These are phyloP conservation scores for Bombus superbus DNA, from an alignment of 1,140 invertebrate genomes.

Conservation along the genomic window DNA sequence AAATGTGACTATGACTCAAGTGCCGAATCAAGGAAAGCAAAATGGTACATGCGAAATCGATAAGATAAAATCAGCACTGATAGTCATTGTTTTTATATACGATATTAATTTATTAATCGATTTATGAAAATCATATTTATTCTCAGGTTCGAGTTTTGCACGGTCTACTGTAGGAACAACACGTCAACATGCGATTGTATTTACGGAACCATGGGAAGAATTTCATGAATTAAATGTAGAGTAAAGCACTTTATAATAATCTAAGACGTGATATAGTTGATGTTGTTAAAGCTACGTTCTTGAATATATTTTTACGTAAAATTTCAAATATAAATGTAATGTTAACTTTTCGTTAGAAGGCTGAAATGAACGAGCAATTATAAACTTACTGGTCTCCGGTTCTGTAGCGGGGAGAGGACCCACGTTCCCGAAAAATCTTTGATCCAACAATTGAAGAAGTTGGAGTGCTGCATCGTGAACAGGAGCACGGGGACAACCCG, in stretches of 20 bases:
- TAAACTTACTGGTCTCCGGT: conserved; percentile 85
- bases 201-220: conserved; percentile 81
- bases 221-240: conserved; percentile 80
- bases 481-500: conserved; percentile 94
- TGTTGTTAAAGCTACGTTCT: not conserved
- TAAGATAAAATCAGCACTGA: not conserved
- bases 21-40: conserved; percentile 50
- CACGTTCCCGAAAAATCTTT: conserved; percentile 95
- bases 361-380: not conserved
- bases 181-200: conserved; percentile 76
- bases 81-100: not conserved
- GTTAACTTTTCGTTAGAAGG: not conserved
- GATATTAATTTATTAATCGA: not conserved
- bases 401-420: conserved; percentile 87
- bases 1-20: conserved; percentile 42
- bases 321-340: not conserved
- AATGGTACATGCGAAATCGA: conserved; percentile 44
- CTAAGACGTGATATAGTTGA: not conserved
- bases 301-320: not conserved
- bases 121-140: conserved; percentile 2
- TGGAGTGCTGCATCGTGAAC: conserved; percentile 97
- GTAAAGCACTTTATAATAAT: conserved; percentile 11
- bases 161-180: conserved; percentile 67
- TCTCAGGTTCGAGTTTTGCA: conserved; percentile 29
- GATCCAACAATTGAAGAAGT: conserved; percentile 96